These are phyloP conservation scores for Rallus crepitans DNA, from an alignment of 2,797 vertebrate species.

Conservation along the genomic window DNA sequence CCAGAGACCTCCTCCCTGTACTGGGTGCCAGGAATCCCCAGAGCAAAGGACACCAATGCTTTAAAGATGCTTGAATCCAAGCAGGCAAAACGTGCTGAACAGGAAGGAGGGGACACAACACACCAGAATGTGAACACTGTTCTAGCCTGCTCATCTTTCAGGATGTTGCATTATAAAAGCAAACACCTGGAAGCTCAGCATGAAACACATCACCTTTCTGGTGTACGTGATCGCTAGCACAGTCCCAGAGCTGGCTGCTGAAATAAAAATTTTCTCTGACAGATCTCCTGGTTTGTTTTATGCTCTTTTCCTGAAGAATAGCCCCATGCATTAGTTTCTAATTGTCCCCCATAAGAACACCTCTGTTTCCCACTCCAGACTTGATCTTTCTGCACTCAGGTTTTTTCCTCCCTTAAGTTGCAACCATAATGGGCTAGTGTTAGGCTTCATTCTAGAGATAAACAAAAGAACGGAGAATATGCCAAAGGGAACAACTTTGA, in stretches of 20 bases:
- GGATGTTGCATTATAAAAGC: constrained; percentile 45
- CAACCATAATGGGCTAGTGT: background rate
- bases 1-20: background rate
- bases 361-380: background rate
- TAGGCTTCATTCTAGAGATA: background rate
- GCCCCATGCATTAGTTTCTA: background rate
- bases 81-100: background rate
- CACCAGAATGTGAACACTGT: background rate
- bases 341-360: background rate
- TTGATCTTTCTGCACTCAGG: background rate
- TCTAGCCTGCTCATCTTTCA: constrained; percentile 31
- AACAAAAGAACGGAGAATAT: background rate
- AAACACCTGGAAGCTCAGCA: constrained; percentile 41
- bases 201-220: background rate
- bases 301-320: background rate
- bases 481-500: background rate
- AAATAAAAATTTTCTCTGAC: background rate
- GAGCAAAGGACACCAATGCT: background rate
- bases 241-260: background rate
- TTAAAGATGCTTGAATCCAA: background rate
- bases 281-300: background rate
- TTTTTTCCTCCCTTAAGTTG: background rate
- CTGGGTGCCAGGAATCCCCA: background rate
- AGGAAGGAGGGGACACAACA: no score
- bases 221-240: background rate